Evolutionary conservation across 2,113 vertebrate genomes (phyloP).

Genomic region (Platysternon megacephalum): DNA sequence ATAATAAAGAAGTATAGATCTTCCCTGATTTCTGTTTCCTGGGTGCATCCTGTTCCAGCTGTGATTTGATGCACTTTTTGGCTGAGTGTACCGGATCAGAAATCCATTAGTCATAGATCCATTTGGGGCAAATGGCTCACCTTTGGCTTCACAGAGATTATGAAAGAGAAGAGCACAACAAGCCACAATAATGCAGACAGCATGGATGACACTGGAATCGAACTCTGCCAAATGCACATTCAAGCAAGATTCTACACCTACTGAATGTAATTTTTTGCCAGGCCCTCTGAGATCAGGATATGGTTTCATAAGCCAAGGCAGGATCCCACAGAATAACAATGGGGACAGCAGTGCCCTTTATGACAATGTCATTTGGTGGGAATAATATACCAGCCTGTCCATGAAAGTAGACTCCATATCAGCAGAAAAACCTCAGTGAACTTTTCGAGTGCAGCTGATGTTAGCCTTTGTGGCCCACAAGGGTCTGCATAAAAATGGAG

Average conservation of each 20-base stretch:
- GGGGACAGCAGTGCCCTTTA: too few relatives aligned
- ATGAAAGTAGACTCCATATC: too few relatives aligned
- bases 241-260: background rate
- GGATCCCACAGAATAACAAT: background rate
- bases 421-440: too few relatives aligned
- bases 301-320: background rate
- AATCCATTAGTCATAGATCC: background rate
- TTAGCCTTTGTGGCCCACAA: too few relatives aligned
- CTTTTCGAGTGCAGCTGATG: too few relatives aligned
- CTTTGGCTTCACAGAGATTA: background rate
- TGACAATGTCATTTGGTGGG: too few relatives aligned
- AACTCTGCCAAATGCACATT: background rate
- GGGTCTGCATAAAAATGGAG: too few relatives aligned
- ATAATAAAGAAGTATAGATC: background rate
- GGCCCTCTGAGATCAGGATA: background rate
- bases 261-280: background rate
- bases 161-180: background rate
- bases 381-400: too few relatives aligned
- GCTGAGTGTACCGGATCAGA: background rate
- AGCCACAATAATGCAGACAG: background rate
- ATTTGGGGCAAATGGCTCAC: background rate
- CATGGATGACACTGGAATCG: background rate
- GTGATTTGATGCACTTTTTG: background rate
- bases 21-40: background rate
- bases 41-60: too few relatives aligned